These are phyloP conservation scores for Electrona antarctica DNA, from an alignment of 2,113 vertebrate species.

Conservation along the genomic window DNA sequence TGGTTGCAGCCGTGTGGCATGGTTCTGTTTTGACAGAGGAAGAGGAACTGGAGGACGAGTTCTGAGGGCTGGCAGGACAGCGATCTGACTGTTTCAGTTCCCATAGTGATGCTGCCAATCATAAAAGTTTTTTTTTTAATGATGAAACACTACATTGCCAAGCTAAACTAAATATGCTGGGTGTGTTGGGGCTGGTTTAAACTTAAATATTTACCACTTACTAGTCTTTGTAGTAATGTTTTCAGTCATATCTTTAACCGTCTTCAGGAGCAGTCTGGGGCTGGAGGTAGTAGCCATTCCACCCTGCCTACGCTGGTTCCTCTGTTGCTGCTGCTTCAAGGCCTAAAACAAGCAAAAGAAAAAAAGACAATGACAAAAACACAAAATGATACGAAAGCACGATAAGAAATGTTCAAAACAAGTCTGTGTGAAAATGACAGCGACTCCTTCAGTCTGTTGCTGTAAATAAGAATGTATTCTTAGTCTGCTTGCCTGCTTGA, in stretches of 20 bases:
- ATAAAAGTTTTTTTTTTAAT: conserved; percentile 10
- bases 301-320: conserved; percentile 87
- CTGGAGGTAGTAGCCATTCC: conserved; percentile 82
- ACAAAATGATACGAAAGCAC: neutral
- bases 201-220: conserved; percentile 58
- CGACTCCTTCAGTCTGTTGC: conserved; percentile 18
- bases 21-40: conserved; percentile 81
- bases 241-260: conserved; percentile 84
- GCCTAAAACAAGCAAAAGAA: conserved; percentile 73
- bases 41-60: conserved; percentile 78
- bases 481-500: conserved; percentile 40
- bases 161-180: too few species aligned
- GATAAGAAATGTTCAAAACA: conserved; percentile 19
- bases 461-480: neutral
- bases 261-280: conserved; percentile 87
- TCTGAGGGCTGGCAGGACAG: conserved; percentile 76
- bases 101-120: conserved; percentile 71
- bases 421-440: conserved; percentile 10
- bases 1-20: conserved; percentile 80
- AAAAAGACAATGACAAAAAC: neutral
- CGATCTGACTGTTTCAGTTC: conserved; percentile 81
- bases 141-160: too few species aligned
- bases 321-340: conserved; percentile 93
- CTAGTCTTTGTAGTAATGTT: conserved; percentile 78
- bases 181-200: too few species aligned